These are phyloP conservation scores for Julus scanicus DNA, from an alignment of 2,888 invertebrate genomes.

Conservation along the genomic window DNA sequence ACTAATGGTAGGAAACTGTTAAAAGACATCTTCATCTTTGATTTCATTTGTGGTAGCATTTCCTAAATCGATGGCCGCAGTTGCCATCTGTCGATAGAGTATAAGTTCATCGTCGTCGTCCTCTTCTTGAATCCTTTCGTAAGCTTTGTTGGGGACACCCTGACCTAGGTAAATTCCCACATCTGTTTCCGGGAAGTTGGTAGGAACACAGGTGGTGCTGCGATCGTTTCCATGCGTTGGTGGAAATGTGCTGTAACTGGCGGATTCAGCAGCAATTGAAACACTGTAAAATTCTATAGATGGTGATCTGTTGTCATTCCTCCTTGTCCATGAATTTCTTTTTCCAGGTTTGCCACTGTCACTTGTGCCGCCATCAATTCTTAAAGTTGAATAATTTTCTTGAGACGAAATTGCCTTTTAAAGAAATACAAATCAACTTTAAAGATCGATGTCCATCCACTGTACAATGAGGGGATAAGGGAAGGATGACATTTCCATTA, in stretches of 20 bases:
- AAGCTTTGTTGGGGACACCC: not conserved
- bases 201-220: not conserved
- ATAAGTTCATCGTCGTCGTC: conserved; percentile 15
- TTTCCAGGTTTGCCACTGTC: not conserved
- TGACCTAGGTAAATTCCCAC: conserved; percentile 1
- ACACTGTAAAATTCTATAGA: conserved; percentile 12
- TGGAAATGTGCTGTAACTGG: not conserved
- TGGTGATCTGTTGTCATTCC: not conserved
- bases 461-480: not conserved
- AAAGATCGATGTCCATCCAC: not conserved
- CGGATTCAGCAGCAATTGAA: not conserved
- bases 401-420: not conserved
- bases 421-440: conserved; percentile 21
- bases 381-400: conserved; percentile 39
- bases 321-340: not conserved
- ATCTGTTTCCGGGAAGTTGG: not conserved
- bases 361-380: conserved; percentile 29
- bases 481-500: not conserved
- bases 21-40: conserved; percentile 24
- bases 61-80: not conserved
- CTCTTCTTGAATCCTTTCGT: not conserved
- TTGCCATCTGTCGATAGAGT: conserved; percentile 13
- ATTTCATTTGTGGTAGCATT: not conserved
- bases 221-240: not conserved
- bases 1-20: not conserved